Base-by-base conservation (phyloP, 2,113 vertebrate genomes). In the Eira barbara region DNA sequence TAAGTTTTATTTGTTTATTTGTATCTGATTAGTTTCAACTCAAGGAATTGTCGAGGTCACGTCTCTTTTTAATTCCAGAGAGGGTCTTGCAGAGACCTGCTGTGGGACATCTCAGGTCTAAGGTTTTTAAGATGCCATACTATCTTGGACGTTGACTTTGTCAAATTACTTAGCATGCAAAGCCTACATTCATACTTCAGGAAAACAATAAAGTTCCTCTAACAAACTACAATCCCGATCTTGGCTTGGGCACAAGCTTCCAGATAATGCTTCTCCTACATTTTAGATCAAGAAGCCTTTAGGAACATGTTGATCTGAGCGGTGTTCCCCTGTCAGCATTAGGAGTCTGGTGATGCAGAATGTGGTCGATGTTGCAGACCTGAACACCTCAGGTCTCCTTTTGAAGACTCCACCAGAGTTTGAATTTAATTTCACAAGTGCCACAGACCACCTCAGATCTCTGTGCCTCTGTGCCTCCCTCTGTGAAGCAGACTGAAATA, bases 11-110 rank as follows among this genome's bases (percentile, higher is more conserved):
- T 61, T 84, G 15, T 76, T 59, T 36, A 18, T 79, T 61, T 39
- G 27, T 74, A 34, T 63, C 23, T 92, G 14, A 69, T 65, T 57
- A 71, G 55, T 71, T 79, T 91, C 45, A 94, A 67, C 47, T 31
- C 59, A 83, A 85, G 9, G 80, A 84, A 84, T 82, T 94, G 39
- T 90, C 8, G 65, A 29, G 36, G 45, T 78, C 59, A 87, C 15
- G 92, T 95, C 42, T 91, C 61, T 90, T 92, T 94, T 92, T 87
- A 94, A 83, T 82, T 86, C 69, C 67, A 90, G 1, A 61, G 69
- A 31, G 31, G 23, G 25, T 83, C 12, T 84, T 83, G n/a, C 31
- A n/a, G 34, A 88, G 79, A 49, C 49, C 61, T 45, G 39, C 7
- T 61, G 0, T 84, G 42, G 52, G 61, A 29, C 55, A 12, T 81